These are phyloP conservation scores for Isichthys henryi DNA, from an alignment of 2,113 vertebrate species.

Conservation along the genomic window DNA sequence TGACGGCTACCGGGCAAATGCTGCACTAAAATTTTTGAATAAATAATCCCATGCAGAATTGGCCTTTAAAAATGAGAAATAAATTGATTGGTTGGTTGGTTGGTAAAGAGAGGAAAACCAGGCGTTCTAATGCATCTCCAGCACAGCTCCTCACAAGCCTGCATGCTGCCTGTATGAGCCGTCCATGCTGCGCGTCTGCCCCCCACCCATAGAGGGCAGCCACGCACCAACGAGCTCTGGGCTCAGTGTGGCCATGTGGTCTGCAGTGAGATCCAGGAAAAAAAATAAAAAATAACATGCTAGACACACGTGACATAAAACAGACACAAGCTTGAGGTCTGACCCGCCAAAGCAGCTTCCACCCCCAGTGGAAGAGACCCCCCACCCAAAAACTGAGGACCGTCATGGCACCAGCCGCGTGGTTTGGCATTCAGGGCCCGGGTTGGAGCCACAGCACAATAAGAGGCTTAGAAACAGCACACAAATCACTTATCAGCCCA, in stretches of 20 bases:
- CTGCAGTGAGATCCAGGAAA: background rate
- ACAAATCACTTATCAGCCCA: slow-evolving; percentile 15
- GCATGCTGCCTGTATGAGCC: background rate
- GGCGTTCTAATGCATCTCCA: background rate
- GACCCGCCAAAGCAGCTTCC: background rate
- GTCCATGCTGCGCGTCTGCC: background rate
- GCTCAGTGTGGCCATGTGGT: background rate
- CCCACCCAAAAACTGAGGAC: background rate
- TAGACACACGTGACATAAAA: background rate
- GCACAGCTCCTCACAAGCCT: background rate
- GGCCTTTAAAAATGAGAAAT: slow-evolving; percentile 73
- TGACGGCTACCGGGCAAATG: slow-evolving; percentile 87
- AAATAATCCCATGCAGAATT: slow-evolving; percentile 75
- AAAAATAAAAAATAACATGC: background rate
- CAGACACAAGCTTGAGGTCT: background rate
- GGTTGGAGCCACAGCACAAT: background rate
- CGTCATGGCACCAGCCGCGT: background rate
- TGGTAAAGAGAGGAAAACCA: no score
- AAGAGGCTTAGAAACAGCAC: slow-evolving; percentile 5
- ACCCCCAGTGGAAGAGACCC: background rate
- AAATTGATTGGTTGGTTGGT: no score
- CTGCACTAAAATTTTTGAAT: slow-evolving; percentile 85
- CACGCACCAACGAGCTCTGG: background rate
- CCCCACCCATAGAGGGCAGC: background rate
- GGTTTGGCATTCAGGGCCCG: background rate